Percentiles rank a stretch among this genome's conserved stretches.
phyloP scores from a whole-genome alignment of 2,888 invertebrate genomes.

The Halictus ligatus region DNA sequence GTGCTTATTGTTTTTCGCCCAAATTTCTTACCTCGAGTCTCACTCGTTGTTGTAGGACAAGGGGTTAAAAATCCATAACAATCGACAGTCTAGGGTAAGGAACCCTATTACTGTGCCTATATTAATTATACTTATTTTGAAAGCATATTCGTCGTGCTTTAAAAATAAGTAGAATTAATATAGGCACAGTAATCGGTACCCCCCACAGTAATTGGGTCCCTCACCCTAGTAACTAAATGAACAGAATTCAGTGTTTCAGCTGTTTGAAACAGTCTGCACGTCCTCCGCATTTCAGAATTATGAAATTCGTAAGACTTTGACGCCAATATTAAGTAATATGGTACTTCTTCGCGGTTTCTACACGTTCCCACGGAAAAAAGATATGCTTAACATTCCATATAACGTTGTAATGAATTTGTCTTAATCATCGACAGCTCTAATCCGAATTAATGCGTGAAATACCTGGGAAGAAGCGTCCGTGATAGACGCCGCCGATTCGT shows the following conservation, averaged over 20 bases:
- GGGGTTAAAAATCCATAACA: too few species aligned
- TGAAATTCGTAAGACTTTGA: background rate
- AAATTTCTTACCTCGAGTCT: too few species aligned
- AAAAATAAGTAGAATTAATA: too few species aligned
- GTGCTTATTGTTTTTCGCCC: too few species aligned
- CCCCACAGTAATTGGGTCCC: too few species aligned
- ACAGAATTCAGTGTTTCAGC: background rate
- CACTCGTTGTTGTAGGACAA: too few species aligned
- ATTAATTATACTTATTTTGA: too few species aligned
- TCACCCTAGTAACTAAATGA: too few species aligned
- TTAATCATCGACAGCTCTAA: background rate
- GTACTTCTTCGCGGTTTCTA: background rate
- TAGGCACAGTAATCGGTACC: too few species aligned
- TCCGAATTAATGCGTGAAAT: slow-evolving; percentile 26
- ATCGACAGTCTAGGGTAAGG: too few species aligned
- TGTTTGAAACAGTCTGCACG: background rate
- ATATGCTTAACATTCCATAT: background rate
- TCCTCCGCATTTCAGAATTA: background rate
- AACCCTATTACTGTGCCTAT: too few species aligned
- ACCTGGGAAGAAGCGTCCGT: background rate
- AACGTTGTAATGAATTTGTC: background rate
- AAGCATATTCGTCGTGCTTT: too few species aligned
- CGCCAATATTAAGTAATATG: background rate
- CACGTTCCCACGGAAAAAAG: background rate
- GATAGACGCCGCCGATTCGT: background rate